phyloP scores from a whole-genome alignment of 1,140 invertebrate species.

The Micrasema minimum region DNA sequence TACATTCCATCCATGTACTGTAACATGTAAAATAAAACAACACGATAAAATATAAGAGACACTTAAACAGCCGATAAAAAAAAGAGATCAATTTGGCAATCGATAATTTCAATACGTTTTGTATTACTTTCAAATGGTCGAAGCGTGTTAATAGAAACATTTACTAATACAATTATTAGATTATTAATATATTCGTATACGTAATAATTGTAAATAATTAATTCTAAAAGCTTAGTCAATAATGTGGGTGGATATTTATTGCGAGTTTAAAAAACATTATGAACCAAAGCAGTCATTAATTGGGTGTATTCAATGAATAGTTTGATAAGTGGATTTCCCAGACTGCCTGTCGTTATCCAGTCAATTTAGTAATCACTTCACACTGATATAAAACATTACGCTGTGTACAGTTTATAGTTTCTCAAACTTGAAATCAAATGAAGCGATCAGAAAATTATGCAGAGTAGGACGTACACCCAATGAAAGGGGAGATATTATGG shows the following conservation, averaged over 20 bases:
- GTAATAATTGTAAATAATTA: no score
- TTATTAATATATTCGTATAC: no score
- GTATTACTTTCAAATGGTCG: not conserved
- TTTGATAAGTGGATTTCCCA: slow-evolving; percentile 12
- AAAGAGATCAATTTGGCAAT: not conserved
- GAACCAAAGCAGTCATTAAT: slow-evolving; percentile 13
- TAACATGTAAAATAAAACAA: not conserved
- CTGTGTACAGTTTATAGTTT: not conserved
- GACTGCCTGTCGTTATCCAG: slow-evolving; percentile 15
- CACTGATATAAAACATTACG: not conserved
- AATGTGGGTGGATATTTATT: slow-evolving; percentile 10
- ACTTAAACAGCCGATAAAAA: slow-evolving; percentile 7
- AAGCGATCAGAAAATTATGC: no score
- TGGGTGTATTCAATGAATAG: slow-evolving; percentile 2
- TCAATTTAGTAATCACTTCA: slow-evolving; percentile 17
- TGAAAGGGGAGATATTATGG: no score
- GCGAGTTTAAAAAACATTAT: not conserved
- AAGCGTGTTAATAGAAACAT: not conserved
- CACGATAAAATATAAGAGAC: not conserved
- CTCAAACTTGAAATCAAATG: no score
- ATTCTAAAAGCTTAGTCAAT: not conserved
- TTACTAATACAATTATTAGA: no score
- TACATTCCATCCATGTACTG: not conserved
- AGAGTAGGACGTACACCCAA: no score
- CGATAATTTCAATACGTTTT: slow-evolving; percentile 12